Percentiles rank a stretch among this genome's conserved stretches.
Conservation (phyloP, 1,140 invertebrate species). For the Drosophila ambigua region DNA sequence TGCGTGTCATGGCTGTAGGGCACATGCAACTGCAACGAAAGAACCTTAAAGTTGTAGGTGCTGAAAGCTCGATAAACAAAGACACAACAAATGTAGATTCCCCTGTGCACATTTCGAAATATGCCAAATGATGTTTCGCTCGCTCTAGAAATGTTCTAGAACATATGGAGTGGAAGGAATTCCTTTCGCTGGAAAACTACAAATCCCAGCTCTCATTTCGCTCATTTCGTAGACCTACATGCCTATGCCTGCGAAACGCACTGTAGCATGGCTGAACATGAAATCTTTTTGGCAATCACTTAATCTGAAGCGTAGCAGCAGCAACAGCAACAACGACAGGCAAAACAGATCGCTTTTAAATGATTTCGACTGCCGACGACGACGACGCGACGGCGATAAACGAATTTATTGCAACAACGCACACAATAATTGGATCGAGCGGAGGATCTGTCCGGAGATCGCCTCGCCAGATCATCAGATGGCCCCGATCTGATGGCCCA, state of each 20-base stretch:
- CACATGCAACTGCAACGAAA: background rate
- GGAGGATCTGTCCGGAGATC: constrained; percentile 25
- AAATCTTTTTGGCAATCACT: constrained; percentile 51
- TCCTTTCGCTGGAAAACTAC: no score
- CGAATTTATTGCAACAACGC: constrained; percentile 83
- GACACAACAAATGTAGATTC: no score
- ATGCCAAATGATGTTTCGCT: no score
- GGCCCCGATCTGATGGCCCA: constrained; percentile 17
- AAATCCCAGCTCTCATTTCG: no score
- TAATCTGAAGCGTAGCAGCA: constrained; percentile 33
- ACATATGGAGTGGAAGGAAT: no score
- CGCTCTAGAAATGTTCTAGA: no score
- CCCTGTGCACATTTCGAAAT: no score
- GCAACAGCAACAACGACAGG: constrained; percentile 21
- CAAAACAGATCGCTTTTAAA: constrained; percentile 76
- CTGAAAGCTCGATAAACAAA: no score
- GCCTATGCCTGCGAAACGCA: background rate
- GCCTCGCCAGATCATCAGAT: constrained; percentile 32
- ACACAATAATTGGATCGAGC: constrained; percentile 75
- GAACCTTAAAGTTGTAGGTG: no score
- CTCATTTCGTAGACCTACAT: no score
- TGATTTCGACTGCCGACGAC: constrained; percentile 70
- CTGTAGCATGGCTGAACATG: constrained; percentile 11
- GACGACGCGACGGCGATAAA: constrained; percentile 73
- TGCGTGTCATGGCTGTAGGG: constrained; percentile 9